Evolutionary conservation across 64 coral and sea anemone species (phyloP), one percentile per base, ranked within the genome.

Genomic region (Montipora efflorescens): DNA sequence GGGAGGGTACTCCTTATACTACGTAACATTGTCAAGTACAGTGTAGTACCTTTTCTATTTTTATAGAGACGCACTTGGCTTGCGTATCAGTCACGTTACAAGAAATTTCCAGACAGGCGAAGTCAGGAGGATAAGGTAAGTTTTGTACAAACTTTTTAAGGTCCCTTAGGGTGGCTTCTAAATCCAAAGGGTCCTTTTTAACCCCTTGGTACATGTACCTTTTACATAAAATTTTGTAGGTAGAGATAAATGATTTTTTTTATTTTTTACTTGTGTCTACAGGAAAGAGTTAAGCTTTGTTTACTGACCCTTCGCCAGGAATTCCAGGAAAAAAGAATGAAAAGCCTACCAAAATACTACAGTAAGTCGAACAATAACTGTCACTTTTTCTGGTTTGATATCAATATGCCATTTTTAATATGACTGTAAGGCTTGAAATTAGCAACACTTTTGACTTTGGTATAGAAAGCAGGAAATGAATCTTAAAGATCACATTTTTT

Each of bases 41-140:
- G 36, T 36, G 36, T 36, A 36, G 36, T 36, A 36, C 36, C 9
- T 67, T 6, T 70, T 89, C 78, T 28, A 15, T 4, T 64, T 64
- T 64, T 64, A 15, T 81, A 97, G 95, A 90, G 95, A 23, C 93
- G 93, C n/a, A 89, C 92, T 14, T 97, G 95, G 95, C 84, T 97
- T 45, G 95, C 95, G 4, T 97, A 94, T 25, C 94, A 97, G 61
- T 93, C 95, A 77, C 88, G 93, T 49, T 97, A 94, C 77, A 97
- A 97, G 78, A 97, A 97, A 80, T 67, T 47, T 71, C 9, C 49
- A 25, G 95, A 97, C 52, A 91, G 89, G 81, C 76, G 91, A 80
- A 82, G 83, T 47, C 79, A 79, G 48, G 92, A 94, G 8, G 95
- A 97, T 14, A 94, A 94, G 92, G 95, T 97, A 36, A 36, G 36